These are phyloP conservation scores for Globodera ellingtonae DNA, from an alignment of 1,140 invertebrate genomes.

Conservation along the genomic window DNA sequence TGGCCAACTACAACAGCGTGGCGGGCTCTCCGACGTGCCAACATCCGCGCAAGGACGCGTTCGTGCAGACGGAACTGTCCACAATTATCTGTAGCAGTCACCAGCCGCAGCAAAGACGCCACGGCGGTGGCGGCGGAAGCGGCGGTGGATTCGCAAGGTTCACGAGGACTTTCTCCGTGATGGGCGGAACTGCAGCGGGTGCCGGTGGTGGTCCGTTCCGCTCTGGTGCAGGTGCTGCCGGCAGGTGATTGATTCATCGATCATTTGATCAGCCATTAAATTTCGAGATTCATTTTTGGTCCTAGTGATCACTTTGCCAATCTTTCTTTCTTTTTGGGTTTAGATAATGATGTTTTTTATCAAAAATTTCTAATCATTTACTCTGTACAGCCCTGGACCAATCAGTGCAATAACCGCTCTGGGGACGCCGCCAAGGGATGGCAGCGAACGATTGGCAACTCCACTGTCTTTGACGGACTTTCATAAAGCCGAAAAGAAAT, in stretches of 20 bases:
- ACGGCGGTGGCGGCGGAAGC: neutral
- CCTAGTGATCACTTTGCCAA: neutral
- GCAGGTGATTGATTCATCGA: neutral
- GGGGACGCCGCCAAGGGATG: neutral
- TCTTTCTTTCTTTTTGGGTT: no score
- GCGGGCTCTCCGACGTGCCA: constrained; percentile 1
- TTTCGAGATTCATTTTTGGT: no score
- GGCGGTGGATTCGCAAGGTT: constrained; percentile 35
- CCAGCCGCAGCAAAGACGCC: neutral
- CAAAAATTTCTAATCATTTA: no score
- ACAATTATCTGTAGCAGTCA: constrained; percentile 10
- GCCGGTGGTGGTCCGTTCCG: neutral
- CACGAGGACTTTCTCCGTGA: constrained; percentile 57
- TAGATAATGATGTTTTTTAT: no score
- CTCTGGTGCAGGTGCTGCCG: neutral
- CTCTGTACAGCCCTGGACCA: neutral
- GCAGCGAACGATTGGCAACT: neutral
- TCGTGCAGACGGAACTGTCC: constrained; percentile 52
- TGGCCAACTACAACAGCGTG: constrained; percentile 39
- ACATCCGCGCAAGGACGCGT: constrained; percentile 37
- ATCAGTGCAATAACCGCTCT: neutral
- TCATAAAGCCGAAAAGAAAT: constrained; percentile 21
- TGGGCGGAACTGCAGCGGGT: constrained; percentile 25
- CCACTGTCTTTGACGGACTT: neutral
- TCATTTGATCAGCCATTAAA: no score